These are phyloP conservation scores for Dromius quadrimaculatus DNA, from an alignment of 2,888 invertebrate species.

Conservation along the genomic window DNA sequence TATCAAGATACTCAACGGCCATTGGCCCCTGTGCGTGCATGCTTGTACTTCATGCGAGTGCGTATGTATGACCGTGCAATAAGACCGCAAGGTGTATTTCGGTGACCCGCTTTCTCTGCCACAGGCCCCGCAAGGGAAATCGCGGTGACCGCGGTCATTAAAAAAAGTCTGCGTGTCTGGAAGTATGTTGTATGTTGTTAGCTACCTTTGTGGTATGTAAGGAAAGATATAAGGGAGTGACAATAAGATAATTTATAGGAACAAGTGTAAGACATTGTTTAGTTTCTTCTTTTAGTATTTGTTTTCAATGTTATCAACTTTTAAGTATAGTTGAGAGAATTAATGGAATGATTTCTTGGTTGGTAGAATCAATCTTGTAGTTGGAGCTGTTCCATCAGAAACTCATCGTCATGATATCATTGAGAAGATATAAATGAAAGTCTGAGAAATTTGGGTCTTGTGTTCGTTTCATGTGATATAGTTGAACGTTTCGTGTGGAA, in stretches of 20 bases:
- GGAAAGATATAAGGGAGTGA: not conserved
- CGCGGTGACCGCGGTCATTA: constrained; percentile 18
- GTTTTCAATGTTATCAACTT: no score
- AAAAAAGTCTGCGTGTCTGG: not conserved
- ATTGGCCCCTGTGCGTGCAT: constrained; percentile 6
- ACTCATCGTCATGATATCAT: no score
- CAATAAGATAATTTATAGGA: not conserved
- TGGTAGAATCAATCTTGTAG: no score
- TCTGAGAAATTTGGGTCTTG: no score
- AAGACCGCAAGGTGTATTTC: constrained; percentile 44
- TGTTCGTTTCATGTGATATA: no score
- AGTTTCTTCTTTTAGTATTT: no score
- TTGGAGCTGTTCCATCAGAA: no score
- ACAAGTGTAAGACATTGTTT: no score
- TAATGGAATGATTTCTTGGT: no score
- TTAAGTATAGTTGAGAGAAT: no score
- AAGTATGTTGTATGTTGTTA: constrained; percentile 20
- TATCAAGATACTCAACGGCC: not conserved
- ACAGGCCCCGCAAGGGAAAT: not conserved
- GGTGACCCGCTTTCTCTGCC: constrained; percentile 50
- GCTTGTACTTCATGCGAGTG: not conserved
- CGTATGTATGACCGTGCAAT: constrained; percentile 29
- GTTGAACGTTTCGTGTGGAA: no score
- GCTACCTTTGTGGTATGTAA: constrained; percentile 13
- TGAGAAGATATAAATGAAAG: no score